These are phyloP conservation scores for Cryptocephalus moraei DNA, from an alignment of 2,888 invertebrate species.

Conservation along the genomic window DNA sequence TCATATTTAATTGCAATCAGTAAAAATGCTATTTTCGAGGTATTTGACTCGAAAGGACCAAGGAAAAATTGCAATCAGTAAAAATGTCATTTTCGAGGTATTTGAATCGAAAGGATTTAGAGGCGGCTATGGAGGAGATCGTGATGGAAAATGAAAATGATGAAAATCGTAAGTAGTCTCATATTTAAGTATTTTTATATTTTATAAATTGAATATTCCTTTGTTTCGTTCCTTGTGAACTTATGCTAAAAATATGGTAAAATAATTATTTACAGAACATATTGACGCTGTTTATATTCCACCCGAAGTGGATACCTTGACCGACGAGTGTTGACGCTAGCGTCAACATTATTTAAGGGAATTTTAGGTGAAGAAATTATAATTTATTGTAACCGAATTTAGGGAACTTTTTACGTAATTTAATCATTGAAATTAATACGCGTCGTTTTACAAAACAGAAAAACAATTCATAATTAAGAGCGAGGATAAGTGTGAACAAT, in stretches of 20 bases:
- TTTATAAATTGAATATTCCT: constrained; percentile 1
- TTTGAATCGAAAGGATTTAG: constrained; percentile 8
- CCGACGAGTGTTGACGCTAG: too few relatives aligned
- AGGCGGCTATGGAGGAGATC: constrained; percentile 6
- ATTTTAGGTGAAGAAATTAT: too few relatives aligned
- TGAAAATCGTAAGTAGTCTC: not conserved
- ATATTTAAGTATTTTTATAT: not conserved
- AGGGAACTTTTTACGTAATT: too few relatives aligned
- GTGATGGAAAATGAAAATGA: constrained; percentile 2
- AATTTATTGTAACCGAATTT: too few relatives aligned
- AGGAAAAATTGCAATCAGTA: too few relatives aligned
- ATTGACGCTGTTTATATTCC: constrained; percentile 30
- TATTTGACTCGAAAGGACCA: too few relatives aligned
- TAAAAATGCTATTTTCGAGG: constrained; percentile 1
- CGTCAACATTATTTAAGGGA: too few relatives aligned
- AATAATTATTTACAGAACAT: not conserved
- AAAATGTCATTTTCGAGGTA: constrained; percentile 1
- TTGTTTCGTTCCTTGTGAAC: constrained; percentile 1
- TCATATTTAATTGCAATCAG: too few relatives aligned
- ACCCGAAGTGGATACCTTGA: constrained; percentile 12
- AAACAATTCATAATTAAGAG: too few relatives aligned
- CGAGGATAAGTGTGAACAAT: too few relatives aligned
- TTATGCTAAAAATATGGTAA: not conserved
- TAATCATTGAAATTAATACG: too few relatives aligned
- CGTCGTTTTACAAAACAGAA: too few relatives aligned